Evolutionary conservation across 1,140 invertebrate genomes (phyloP).

Genomic region (Sitodiplosis mosellana): DNA sequence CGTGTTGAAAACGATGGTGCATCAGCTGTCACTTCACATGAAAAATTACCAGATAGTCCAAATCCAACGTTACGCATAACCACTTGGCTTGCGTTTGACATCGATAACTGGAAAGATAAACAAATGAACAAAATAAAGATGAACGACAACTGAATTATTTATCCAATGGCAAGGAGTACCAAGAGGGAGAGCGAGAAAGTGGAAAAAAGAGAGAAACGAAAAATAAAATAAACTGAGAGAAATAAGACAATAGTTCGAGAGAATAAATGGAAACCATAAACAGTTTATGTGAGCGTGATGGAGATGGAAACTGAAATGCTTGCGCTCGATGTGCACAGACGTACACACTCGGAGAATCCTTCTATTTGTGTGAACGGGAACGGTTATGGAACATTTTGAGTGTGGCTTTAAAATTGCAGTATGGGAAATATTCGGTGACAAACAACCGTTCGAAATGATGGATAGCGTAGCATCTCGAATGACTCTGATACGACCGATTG

Average conservation of each 20-base stretch:
- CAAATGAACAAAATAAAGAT: conserved; percentile 4
- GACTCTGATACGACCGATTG: no score
- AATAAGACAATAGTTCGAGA: not conserved
- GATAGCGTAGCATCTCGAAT: no score
- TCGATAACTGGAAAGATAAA: conserved; percentile 35
- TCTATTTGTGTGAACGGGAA: no score
- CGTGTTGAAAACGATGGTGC: conserved; percentile 52
- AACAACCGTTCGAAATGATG: no score
- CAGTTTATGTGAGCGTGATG: conserved; percentile 1
- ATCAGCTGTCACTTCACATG: conserved; percentile 71
- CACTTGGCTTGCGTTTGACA: conserved; percentile 56
- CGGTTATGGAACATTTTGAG: no score
- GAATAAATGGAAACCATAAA: not conserved
- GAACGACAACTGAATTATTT: not conserved
- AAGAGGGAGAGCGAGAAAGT: not conserved
- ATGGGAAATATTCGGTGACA: not conserved
- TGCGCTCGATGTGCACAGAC: not conserved
- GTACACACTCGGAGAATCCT: not conserved
- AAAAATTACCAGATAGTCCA: conserved; percentile 58
- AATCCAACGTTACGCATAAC: conserved; percentile 50
- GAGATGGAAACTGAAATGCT: no score
- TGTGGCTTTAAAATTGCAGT: not conserved
- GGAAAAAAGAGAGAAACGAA: not conserved
- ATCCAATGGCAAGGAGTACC: not conserved
- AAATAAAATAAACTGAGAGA: not conserved